Base-by-base conservation (phyloP, 2,888 invertebrate species). In the Crossocerus cetratus region DNA sequence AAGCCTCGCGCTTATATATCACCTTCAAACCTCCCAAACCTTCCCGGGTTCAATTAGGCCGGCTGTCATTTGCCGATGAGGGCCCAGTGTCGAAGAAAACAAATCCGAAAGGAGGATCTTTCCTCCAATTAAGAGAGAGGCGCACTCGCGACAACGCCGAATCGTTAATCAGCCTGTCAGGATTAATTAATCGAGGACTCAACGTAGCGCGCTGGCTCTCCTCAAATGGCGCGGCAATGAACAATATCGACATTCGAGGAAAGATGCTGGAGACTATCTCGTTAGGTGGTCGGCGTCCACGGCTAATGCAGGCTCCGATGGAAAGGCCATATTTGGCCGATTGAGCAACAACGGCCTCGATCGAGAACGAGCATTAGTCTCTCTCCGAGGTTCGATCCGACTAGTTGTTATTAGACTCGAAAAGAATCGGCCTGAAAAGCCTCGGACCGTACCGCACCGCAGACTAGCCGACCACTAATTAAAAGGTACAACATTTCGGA, bases 311-410 rank as follows among this genome's bases (percentile, higher is more conserved):
- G 70, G 77, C 63, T 69, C 73, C 69, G 73, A 73, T 62, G 67
- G 69, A 61, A 61, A 22, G 63, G 58, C 84, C 83, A 65, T 82
- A 82, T 83, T 83, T 78, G 83, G 83, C 63, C 65, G 75, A 83
- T 84, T 81, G 82, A 82, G 84, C 78, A 32, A 32, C 78, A 32
- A 32, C 74, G 77, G 60, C 77, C 78, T 77, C 74, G 70, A 73
- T 77, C 64, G 69, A 76, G 81, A 77, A 77, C 57, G 75, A 64
- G 64, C 56, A 49, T 66, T 53, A 23, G 58, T 66, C 76, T 64
- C 32, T 32, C 32, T n/a, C n/a, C n/a, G n/a, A 5, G 32, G 5
- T 32, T n/a, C n/a, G n/a, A n/a, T n/a, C n/a, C n/a, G n/a, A n/a
- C n/a, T n/a, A n/a, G n/a, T n/a, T n/a, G n/a, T n/a, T n/a, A n/a